Conservation (phyloP, 2,888 invertebrate species). For the Dryomyza anilis region DNA sequence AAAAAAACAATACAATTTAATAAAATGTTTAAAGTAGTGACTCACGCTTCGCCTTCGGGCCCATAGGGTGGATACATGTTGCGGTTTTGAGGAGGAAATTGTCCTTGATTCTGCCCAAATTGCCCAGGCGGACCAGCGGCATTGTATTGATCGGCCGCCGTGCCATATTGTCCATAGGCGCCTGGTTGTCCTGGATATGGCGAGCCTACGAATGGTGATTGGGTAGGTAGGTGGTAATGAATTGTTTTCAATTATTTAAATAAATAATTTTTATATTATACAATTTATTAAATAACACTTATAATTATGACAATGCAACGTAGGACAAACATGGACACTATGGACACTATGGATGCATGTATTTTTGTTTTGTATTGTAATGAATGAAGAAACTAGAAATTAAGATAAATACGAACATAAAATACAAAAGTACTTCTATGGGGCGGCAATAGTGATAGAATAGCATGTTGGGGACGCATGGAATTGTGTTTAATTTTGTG, state of each 20-base stretch:
- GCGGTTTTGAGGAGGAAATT: slow-evolving; percentile 73
- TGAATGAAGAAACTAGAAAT: neutral
- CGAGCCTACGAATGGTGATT: slow-evolving; percentile 52
- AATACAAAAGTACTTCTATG: slow-evolving; percentile 37
- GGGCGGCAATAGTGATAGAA: no score
- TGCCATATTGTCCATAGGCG: slow-evolving; percentile 71
- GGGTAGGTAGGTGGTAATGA: neutral
- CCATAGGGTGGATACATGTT: slow-evolving; percentile 82
- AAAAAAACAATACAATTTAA: slow-evolving; percentile 33
- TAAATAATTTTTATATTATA: neutral
- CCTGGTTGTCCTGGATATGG: slow-evolving; percentile 69
- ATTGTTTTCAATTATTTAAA: neutral
- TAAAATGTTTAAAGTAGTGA: slow-evolving; percentile 33
- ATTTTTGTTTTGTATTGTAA: neutral
- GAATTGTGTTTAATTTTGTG: no score
- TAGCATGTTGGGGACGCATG: no score
- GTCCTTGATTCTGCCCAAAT: slow-evolving; percentile 67
- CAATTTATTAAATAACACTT: neutral
- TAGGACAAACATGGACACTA: no score
- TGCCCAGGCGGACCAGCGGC: slow-evolving; percentile 65
- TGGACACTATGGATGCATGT: neutral
- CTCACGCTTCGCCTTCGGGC: slow-evolving; percentile 72
- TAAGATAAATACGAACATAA: slow-evolving; percentile 27
- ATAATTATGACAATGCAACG: slow-evolving; percentile 1
- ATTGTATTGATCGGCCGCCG: slow-evolving; percentile 68